Evolutionary conservation across 2,797 vertebrate species (phyloP).

Genomic region (Onychomys torridus): DNA sequence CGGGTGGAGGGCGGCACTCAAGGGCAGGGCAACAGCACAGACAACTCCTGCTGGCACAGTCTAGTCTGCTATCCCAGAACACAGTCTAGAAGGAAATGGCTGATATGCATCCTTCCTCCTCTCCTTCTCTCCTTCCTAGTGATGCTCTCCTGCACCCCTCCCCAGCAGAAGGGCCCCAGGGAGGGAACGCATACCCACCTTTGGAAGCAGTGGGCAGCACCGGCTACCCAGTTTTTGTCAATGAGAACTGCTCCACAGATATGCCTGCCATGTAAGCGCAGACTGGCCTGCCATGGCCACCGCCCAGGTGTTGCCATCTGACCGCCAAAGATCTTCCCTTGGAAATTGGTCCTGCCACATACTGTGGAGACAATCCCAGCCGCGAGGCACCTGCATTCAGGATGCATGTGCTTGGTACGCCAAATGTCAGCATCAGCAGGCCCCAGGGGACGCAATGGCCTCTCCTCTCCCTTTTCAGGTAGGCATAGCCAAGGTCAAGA

Average conservation of each 20-base stretch:
- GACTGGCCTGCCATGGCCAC: constrained; percentile 70
- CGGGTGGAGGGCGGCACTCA: neutral
- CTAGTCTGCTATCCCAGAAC: neutral
- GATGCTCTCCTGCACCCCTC: neutral
- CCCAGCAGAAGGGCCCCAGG: neutral
- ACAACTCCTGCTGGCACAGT: neutral
- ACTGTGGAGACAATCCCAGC: constrained; percentile 62
- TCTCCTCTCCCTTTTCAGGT: neutral
- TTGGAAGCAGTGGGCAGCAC: constrained; percentile 75
- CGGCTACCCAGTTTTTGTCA: constrained; percentile 48
- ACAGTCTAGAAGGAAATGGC: neutral
- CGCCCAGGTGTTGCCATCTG: rapidly evolving
- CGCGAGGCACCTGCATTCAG: neutral
- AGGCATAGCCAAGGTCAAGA: too few relatives aligned
- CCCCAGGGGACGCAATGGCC: neutral
- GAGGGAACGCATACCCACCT: neutral
- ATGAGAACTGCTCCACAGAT: constrained; percentile 71
- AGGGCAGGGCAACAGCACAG: neutral
- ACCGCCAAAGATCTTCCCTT: constrained; percentile 13
- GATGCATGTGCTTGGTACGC: neutral
- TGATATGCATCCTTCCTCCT: rapidly evolving
- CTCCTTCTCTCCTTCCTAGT: too few relatives aligned
- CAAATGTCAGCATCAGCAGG: neutral
- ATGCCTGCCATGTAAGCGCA: neutral
- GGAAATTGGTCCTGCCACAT: constrained; percentile 9